Evolutionary conservation across 1,140 invertebrate genomes (phyloP).

Genomic region (Trypoxylus dichotomus): DNA sequence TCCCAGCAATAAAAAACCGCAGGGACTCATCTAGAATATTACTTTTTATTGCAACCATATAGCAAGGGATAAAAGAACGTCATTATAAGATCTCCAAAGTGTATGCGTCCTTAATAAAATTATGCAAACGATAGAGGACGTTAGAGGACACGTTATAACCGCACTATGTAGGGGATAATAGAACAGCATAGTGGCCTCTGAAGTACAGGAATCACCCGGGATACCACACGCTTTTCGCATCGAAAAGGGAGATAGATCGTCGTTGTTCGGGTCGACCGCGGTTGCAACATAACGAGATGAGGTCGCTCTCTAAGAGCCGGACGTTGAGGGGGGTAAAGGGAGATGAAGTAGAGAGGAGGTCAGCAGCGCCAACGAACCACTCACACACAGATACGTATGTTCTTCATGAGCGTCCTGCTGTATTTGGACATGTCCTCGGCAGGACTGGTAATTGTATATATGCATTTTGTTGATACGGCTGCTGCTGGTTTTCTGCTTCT

Average conservation of each 20-base stretch:
- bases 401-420: not conserved
- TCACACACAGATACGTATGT: not conserved
- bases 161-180: not conserved
- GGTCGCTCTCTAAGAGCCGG: not conserved
- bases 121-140: constrained; percentile 16
- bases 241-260: not conserved
- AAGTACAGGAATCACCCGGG: not conserved
- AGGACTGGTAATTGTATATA: constrained; percentile 18
- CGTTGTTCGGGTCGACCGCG: not conserved
- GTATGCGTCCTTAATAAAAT: constrained; percentile 10
- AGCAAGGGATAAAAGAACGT: not conserved
- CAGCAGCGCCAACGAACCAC: constrained; percentile 17
- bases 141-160: not conserved
- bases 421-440: constrained; percentile 24
- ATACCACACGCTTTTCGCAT: constrained; percentile 2
- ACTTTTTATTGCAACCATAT: not conserved
- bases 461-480: not conserved
- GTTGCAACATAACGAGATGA: not conserved
- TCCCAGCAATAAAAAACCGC: not conserved
- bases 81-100: not conserved
- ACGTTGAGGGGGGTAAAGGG: not conserved
- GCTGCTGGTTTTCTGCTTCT: not conserved
- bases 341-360: not conserved
- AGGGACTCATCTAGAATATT: not conserved
- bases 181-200: not conserved